These are phyloP conservation scores for Amiota minor DNA, from an alignment of 2,888 invertebrate species.

Conservation along the genomic window DNA sequence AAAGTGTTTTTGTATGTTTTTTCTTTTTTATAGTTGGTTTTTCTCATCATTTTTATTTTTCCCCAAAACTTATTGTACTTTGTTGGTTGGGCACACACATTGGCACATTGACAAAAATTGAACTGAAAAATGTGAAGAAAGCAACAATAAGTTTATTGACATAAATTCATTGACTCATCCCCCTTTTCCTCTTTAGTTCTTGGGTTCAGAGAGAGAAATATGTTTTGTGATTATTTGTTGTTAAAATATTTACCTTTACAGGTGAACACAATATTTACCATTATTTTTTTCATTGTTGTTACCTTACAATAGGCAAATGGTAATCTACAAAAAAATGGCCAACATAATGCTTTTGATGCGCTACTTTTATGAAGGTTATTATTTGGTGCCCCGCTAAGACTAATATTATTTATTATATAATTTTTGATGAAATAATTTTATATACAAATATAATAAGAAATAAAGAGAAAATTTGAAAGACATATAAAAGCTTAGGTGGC, in stretches of 20 bases:
- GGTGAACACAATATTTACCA: constrained; percentile 19
- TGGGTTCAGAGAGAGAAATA: constrained; percentile 13
- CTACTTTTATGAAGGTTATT: not conserved
- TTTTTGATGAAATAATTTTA: too few relatives aligned
- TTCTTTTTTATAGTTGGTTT: constrained; percentile 23
- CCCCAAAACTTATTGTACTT: not conserved
- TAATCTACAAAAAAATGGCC: not conserved
- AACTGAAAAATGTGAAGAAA: too few relatives aligned
- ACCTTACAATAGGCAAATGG: not conserved
- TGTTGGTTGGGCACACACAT: not conserved
- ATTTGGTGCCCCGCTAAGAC: not conserved
- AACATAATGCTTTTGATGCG: not conserved
- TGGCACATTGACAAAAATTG: not conserved
- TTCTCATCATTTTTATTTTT: constrained; percentile 16
- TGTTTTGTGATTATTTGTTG: constrained; percentile 30
- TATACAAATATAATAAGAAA: too few relatives aligned
- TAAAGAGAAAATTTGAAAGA: too few relatives aligned
- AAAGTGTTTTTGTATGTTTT: constrained; percentile 45
- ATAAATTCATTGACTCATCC: too few relatives aligned
- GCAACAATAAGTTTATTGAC: too few relatives aligned
- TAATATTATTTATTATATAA: not conserved
- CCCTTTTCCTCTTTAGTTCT: not conserved
- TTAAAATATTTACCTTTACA: constrained; percentile 30
- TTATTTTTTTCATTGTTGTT: constrained; percentile 10
- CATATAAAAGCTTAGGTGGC: too few relatives aligned